Conservation (phyloP, 2,113 vertebrate genomes). For the Fregata magnificens region DNA sequence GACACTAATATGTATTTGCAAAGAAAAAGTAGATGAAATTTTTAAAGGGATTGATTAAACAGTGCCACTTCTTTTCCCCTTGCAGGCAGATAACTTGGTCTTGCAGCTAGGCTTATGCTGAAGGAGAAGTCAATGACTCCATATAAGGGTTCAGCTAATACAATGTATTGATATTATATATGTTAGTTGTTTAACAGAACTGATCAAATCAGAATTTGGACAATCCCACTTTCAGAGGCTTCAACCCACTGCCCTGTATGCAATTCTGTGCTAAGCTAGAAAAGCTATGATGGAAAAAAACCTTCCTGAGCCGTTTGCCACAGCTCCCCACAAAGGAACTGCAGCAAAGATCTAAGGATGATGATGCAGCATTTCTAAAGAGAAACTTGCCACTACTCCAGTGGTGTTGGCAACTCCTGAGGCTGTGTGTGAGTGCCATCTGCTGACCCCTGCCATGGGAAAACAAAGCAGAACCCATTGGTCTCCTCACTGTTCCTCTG, state of each 20-base stretch:
- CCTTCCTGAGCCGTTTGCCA: neutral
- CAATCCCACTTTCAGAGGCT: neutral
- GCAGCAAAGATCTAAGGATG: conserved; percentile 12
- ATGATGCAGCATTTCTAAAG: conserved; percentile 58
- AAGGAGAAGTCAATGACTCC: neutral
- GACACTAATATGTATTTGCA: neutral
- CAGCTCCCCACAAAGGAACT: conserved; percentile 33
- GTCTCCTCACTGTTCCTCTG: neutral
- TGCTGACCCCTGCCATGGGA: conserved; percentile 49
- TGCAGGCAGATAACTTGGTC: neutral
- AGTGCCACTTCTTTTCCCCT: neutral
- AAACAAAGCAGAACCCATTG: neutral
- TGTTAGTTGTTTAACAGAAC: neutral
- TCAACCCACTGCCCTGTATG: neutral
- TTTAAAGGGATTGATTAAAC: neutral
- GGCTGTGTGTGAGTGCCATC: conserved; percentile 63
- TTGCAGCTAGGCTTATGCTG: neutral
- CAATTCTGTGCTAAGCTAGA: neutral
- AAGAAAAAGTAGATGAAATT: neutral
- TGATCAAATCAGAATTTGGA: neutral
- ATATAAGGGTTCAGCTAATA: neutral
- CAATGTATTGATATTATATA: neutral
- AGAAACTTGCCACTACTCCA: conserved; percentile 3
- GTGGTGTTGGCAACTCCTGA: neutral
- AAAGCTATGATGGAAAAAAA: neutral